Percentiles rank a stretch among this genome's conserved stretches.
These are phyloP conservation scores for Chrysopilus asiliformis DNA, from an alignment of 2,888 invertebrate species.

Conservation along the genomic window DNA sequence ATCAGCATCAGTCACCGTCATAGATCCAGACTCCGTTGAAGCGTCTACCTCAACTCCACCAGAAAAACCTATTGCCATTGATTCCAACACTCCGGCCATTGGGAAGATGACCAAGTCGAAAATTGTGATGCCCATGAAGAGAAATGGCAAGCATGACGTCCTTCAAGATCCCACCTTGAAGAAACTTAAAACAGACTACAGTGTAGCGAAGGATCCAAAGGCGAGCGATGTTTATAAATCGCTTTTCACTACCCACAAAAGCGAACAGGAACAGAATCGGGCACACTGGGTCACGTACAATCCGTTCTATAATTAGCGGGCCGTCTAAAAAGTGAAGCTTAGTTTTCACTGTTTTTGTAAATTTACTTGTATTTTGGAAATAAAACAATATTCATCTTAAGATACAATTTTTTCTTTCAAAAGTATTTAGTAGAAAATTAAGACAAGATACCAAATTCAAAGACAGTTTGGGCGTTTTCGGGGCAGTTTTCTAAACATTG, in stretches of 20 bases:
- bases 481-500: too few species aligned
- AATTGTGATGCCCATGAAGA: slow-evolving; percentile 15
- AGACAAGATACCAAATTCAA: too few species aligned
- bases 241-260: slow-evolving; percentile 80
- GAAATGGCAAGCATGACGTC: slow-evolving; percentile 26
- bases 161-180: slow-evolving; percentile 56
- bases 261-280: slow-evolving; percentile 71
- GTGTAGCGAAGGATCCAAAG: slow-evolving; percentile 81
- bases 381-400: too few species aligned
- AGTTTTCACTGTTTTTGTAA: too few species aligned
- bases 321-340: too few species aligned
- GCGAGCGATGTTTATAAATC: slow-evolving; percentile 88
- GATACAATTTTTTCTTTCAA: too few species aligned
- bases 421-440: too few species aligned
- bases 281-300: slow-evolving; percentile 98
- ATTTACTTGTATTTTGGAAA: too few species aligned
- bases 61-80: slow-evolving; percentile 13
- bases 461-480: too few species aligned
- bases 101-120: slow-evolving; percentile 13
- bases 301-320: slow-evolving; percentile 74
- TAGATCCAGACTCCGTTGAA: too few species aligned
- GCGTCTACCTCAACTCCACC: background rate
- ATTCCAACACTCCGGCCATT: slow-evolving; percentile 18
- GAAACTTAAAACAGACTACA: slow-evolving; percentile 66
- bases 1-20: background rate